Evolutionary conservation across 1,140 invertebrate genomes (phyloP).

Genomic region (Drosophila ironensis): DNA sequence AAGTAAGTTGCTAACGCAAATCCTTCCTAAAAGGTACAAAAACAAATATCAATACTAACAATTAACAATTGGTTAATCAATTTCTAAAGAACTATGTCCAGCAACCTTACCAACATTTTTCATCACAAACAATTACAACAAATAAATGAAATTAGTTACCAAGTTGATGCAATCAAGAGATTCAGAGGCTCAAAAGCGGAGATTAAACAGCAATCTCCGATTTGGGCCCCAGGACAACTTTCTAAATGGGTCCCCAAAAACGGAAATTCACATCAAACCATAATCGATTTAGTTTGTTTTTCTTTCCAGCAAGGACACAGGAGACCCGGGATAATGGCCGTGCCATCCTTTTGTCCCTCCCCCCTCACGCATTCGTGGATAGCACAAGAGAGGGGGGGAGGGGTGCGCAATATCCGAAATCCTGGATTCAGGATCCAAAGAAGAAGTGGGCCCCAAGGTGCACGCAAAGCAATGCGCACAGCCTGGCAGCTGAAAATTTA

Average conservation of each 20-base stretch:
- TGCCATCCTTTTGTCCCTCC: not conserved
- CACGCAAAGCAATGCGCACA: slow-evolving; percentile 34
- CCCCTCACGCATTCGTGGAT: not conserved
- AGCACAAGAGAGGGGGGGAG: too few relatives aligned
- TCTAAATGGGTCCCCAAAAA: slow-evolving; percentile 7
- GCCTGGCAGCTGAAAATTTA: slow-evolving; percentile 57
- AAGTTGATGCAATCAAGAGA: slow-evolving; percentile 9
- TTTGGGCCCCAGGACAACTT: slow-evolving; percentile 3
- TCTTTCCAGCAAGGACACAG: slow-evolving; percentile 16
- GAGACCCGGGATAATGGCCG: slow-evolving; percentile 8
- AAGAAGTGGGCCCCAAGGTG: slow-evolving; percentile 28
- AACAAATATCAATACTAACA: too few relatives aligned
- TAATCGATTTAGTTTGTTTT: slow-evolving; percentile 64
- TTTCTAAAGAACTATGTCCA: too few relatives aligned
- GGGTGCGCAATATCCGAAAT: too few relatives aligned
- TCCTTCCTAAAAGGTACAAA: too few relatives aligned
- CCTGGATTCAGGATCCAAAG: not conserved
- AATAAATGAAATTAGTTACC: not conserved
- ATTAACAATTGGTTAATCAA: too few relatives aligned
- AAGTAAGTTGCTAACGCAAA: too few relatives aligned
- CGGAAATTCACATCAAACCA: slow-evolving; percentile 50
- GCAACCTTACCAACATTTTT: too few relatives aligned
- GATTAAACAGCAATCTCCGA: slow-evolving; percentile 7
- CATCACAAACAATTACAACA: not conserved
- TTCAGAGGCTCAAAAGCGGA: slow-evolving; percentile 5